These are phyloP conservation scores for Tonatia bakeri DNA, from an alignment of 2,113 vertebrate genomes.

Conservation along the genomic window DNA sequence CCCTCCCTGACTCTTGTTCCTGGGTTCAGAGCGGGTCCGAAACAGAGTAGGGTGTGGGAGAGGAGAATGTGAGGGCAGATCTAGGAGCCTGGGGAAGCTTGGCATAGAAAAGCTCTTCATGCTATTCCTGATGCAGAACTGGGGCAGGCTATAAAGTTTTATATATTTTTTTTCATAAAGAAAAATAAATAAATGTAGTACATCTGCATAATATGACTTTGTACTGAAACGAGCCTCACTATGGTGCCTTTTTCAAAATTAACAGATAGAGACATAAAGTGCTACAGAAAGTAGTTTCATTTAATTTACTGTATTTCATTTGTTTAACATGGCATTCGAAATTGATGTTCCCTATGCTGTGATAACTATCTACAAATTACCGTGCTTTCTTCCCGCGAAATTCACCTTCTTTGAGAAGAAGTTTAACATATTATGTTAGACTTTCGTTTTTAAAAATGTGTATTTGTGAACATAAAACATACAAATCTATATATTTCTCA, in stretches of 20 bases:
- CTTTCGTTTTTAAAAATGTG: neutral
- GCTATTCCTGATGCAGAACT: slow-evolving; percentile 35
- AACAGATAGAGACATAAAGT: slow-evolving; percentile 65
- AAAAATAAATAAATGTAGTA: slow-evolving; percentile 70
- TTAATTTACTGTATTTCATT: slow-evolving; percentile 76
- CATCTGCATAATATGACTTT: slow-evolving; percentile 67
- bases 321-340: slow-evolving; percentile 57
- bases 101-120: neutral
- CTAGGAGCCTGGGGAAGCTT: neutral
- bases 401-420: slow-evolving; percentile 27
- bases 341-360: slow-evolving; percentile 58
- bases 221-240: slow-evolving; percentile 65
- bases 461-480: slow-evolving; percentile 51
- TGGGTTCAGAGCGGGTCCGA: neutral
- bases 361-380: slow-evolving; percentile 58
- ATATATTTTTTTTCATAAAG: slow-evolving; percentile 74
- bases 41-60: neutral
- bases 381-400: slow-evolving; percentile 24
- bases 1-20: neutral
- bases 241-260: slow-evolving; percentile 74
- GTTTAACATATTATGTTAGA: neutral
- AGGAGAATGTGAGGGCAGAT: neutral
- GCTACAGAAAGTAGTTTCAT: slow-evolving; percentile 64
- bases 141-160: slow-evolving; percentile 52
- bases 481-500: slow-evolving; percentile 51